These are phyloP conservation scores for Sinocyclocheilus anophthalmus DNA, from an alignment of 2,113 vertebrate genomes.

Conservation along the genomic window DNA sequence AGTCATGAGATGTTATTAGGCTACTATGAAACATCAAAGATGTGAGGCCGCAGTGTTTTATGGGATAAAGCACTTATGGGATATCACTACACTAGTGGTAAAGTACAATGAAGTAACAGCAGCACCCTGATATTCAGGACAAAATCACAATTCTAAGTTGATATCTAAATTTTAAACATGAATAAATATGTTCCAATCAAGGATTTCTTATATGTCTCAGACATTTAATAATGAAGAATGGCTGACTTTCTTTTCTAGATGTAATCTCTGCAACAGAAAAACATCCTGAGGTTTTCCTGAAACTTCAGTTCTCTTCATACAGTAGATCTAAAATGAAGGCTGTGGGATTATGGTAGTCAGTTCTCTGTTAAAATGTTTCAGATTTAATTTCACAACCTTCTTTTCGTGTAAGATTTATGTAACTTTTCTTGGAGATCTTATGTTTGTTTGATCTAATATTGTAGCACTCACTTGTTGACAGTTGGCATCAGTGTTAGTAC, in stretches of 20 bases:
- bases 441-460: not conserved
- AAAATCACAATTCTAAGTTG: not conserved
- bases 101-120: not conserved
- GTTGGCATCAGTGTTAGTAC: not conserved
- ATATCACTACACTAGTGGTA: not conserved
- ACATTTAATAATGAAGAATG: not conserved
- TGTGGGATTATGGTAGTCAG: not conserved
- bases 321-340: not conserved
- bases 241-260: not conserved
- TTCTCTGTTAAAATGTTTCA: not conserved
- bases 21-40: not conserved
- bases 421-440: not conserved
- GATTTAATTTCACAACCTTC: not conserved
- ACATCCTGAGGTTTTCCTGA: not conserved
- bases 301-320: too few species aligned
- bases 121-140: not conserved
- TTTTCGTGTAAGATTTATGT: not conserved
- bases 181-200: not conserved
- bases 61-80: not conserved
- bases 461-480: not conserved
- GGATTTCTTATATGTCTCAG: not conserved
- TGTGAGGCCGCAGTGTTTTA: not conserved
- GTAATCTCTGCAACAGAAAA: not conserved
- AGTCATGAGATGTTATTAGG: not conserved
- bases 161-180: not conserved